Conservation (phyloP, 1,140 invertebrate genomes). For the Hylaeus anthracinus region DNA sequence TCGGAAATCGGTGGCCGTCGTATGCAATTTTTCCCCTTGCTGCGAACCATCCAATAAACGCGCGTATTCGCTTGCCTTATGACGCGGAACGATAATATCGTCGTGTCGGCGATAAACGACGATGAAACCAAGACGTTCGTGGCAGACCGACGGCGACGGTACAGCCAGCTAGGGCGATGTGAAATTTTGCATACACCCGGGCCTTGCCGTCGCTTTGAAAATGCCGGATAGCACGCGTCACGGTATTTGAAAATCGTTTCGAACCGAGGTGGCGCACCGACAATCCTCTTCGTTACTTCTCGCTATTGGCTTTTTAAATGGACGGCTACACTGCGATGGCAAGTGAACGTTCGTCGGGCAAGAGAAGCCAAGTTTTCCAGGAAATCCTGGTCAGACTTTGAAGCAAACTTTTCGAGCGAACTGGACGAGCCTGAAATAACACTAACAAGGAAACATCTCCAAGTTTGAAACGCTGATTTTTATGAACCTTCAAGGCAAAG, state of each 20-base stretch:
- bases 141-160: background rate
- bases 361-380: no score
- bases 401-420: no score
- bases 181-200: constrained; percentile 16
- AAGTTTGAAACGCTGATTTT: no score
- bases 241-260: no score
- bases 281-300: background rate
- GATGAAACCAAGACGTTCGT: constrained; percentile 13
- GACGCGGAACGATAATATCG: background rate
- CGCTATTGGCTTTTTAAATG: background rate
- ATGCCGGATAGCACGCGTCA: no score
- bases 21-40: background rate
- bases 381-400: no score
- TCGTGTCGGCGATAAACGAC: background rate
- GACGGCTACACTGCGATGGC: no score
- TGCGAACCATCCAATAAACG: constrained; percentile 26
- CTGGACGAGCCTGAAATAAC: no score
- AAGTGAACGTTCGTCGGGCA: no score
- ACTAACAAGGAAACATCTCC: no score
- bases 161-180: background rate
- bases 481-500: no score
- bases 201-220: background rate
- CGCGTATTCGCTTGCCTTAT: constrained; percentile 22
- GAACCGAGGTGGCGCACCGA: background rate
- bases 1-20: background rate